These are phyloP conservation scores for Lycodopsis pacificus DNA, from an alignment of 2,797 vertebrate species.

Conservation along the genomic window DNA sequence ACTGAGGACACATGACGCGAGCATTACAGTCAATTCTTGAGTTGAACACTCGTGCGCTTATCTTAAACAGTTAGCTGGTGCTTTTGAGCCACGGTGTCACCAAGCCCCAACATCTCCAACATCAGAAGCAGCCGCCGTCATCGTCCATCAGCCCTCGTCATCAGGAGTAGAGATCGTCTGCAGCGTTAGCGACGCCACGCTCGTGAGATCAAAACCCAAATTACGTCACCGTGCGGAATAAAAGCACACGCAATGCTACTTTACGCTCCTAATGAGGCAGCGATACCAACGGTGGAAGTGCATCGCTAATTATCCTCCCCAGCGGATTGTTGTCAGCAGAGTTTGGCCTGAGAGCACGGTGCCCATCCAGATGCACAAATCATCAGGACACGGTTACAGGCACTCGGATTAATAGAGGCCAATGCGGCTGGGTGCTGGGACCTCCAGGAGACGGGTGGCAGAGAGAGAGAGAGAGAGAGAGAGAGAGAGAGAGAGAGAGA, in stretches of 20 bases:
- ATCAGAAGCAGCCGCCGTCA: constrained; percentile 10
- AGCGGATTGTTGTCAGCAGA: constrained; percentile 46
- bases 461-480: too few relatives aligned
- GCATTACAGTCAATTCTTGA: constrained; percentile 15
- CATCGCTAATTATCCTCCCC: constrained; percentile 64
- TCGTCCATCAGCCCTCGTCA: not conserved
- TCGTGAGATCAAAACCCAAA: constrained; percentile 48
- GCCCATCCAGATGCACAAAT: constrained; percentile 57
- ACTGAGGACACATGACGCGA: constrained; percentile 7
- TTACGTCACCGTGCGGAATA: constrained; percentile 50
- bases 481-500: too few relatives aligned
- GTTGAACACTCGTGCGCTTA: not conserved
- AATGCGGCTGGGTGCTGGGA: constrained; percentile 50
- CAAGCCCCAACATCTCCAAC: not conserved
- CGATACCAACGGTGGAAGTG: constrained; percentile 42
- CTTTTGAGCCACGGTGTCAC: not conserved
- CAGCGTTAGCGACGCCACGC: not conserved
- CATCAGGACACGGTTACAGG: constrained; percentile 44
- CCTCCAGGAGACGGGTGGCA: constrained; percentile 49
- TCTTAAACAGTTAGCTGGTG: constrained; percentile 24
- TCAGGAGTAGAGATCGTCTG: not conserved
- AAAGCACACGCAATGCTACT: constrained; percentile 47
- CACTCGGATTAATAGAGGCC: constrained; percentile 63
- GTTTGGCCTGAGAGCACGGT: constrained; percentile 37
- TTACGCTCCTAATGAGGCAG: constrained; percentile 60